Evolutionary conservation across 2,888 invertebrate genomes (phyloP).

Genomic region (Synergus japonicus): DNA sequence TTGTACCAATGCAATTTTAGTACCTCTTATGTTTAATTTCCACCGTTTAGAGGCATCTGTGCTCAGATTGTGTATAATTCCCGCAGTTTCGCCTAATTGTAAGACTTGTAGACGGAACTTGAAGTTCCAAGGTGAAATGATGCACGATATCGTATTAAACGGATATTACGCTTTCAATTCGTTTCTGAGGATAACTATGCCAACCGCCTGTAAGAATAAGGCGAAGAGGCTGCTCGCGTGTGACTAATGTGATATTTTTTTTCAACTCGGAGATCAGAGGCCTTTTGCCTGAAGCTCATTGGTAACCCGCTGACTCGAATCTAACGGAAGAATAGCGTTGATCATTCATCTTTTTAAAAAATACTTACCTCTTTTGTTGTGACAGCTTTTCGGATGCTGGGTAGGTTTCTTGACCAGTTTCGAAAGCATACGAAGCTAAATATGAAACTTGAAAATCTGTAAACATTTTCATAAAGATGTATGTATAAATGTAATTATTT

Average conservation of each 20-base stretch:
- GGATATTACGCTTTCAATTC: neutral
- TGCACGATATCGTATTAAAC: too few relatives aligned
- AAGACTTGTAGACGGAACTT: too few relatives aligned
- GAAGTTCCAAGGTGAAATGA: too few relatives aligned
- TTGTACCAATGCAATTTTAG: too few relatives aligned
- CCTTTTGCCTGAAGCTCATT: slow-evolving; percentile 53
- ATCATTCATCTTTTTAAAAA: slow-evolving; percentile 54
- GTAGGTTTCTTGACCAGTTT: neutral
- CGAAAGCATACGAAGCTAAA: too few relatives aligned
- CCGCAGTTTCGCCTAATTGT: too few relatives aligned
- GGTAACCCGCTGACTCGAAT: slow-evolving; percentile 58
- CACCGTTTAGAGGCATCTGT: too few relatives aligned
- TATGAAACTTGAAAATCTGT: too few relatives aligned
- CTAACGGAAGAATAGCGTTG: slow-evolving; percentile 51
- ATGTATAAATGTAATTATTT: neutral
- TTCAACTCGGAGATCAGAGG: slow-evolving; percentile 56
- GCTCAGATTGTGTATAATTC: too few relatives aligned
- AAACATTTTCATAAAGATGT: too few relatives aligned
- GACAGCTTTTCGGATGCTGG: slow-evolving; percentile 39
- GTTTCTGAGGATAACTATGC: neutral
- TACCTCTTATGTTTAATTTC: too few relatives aligned
- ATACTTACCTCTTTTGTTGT: slow-evolving; percentile 51
- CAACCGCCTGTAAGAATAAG: too few relatives aligned
- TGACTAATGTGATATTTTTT: slow-evolving; percentile 60
- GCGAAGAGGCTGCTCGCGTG: slow-evolving; percentile 29